These are phyloP conservation scores for Ceratosolen solmsi DNA, from an alignment of 1,140 invertebrate genomes.

Conservation along the genomic window DNA sequence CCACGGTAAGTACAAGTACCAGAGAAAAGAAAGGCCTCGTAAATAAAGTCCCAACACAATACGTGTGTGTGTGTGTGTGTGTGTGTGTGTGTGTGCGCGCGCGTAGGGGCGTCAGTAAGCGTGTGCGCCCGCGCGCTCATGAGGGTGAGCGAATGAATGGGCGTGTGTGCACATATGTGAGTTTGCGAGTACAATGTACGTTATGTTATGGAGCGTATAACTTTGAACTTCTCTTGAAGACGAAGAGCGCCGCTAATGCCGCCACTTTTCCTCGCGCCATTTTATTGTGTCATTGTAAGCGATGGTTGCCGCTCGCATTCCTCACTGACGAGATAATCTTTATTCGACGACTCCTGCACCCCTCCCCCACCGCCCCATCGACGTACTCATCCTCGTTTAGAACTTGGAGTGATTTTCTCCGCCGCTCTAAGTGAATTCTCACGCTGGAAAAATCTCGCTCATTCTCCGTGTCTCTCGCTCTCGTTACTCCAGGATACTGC, in stretches of 20 bases:
- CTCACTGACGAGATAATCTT: slow-evolving; percentile 32
- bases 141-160: too few species aligned
- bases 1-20: neutral
- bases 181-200: neutral
- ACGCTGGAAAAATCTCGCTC: neutral
- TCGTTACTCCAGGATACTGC: slow-evolving; percentile 11
- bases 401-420: neutral
- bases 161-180: neutral
- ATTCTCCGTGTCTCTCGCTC: neutral
- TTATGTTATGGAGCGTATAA: neutral
- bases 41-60: slow-evolving; percentile 54
- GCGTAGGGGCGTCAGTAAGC: neutral
- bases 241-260: neutral
- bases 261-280: neutral
- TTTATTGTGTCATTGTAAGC: slow-evolving; percentile 5
- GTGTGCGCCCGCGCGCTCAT: neutral
- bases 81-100: neutral
- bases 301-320: neutral
- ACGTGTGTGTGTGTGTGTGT: neutral
- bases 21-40: slow-evolving; percentile 46
- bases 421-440: slow-evolving; percentile 36
- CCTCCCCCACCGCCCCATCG: too few species aligned
- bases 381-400: too few species aligned
- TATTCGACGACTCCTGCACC: neutral
- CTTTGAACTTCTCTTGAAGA: neutral